Base-by-base conservation (phyloP, 2,113 vertebrate genomes). In the Periophthalmodon schlosseri region DNA sequence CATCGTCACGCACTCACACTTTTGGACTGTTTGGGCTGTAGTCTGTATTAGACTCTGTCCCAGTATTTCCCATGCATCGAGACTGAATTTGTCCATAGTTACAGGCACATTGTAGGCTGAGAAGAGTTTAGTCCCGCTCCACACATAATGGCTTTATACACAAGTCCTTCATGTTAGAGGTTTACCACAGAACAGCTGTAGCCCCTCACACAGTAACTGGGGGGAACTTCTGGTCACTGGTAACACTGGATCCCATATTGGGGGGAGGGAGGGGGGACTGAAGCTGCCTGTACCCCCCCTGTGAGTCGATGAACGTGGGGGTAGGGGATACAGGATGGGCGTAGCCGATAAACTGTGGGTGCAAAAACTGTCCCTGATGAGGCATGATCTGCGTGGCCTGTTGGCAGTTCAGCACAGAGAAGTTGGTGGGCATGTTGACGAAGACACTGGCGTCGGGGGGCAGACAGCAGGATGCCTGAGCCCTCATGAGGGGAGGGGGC, bases 361-460 rank as follows among this genome's bases (percentile, higher is more conserved):
- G 98, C 72, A 99, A 91, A 83, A 95, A 97, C 91, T 98, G 97
- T 11, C 96, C 96, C 86, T 99, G 97, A 80, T 98, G 97, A 0
- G 96, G 96, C 93, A 99, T 95, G 0, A 99, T 97, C 75, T 98
- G 97, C 0, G 97, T 97, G 66, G 97, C 97, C 91, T 98, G 97
- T 91, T 98, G 97, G 87, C 98, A 99, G 95, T 97, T 98, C 80
- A 99, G 95, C 75, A 99, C 95, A 0, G 98, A 99, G 93, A 98
- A 99, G 87, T 98, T 99, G 0, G 97, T 97, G 16, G 98, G 98
- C 96, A 99, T 97, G 93, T 98, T 97, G 84, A 98, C 96, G 0
- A 98, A 99, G 72, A 99, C 96, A 0, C 96, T 94, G 82, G 96
- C 97, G 34, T 99, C 97, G 0, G 91, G 92, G 0, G 97, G 95